Evolutionary conservation across 2,888 invertebrate species (phyloP).

Genomic region (Conistra vaccinii): DNA sequence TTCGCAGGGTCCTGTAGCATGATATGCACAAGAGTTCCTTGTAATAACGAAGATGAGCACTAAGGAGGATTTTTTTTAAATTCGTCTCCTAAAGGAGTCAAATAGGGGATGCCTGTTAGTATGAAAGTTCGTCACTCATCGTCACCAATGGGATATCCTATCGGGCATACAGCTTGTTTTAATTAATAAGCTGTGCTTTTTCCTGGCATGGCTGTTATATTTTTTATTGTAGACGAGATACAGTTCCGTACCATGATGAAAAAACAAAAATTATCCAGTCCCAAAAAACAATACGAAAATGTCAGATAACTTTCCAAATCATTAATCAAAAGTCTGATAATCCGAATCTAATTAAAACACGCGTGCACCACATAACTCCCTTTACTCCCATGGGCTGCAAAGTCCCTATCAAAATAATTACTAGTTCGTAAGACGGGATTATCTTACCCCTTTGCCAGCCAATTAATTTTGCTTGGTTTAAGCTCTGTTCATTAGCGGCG

Average conservation of each 20-base stretch:
- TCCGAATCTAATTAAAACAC: constrained; percentile 86
- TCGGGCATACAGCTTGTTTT: no score
- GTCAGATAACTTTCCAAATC: constrained; percentile 64
- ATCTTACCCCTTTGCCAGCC: constrained; percentile 74
- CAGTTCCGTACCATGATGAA: no score
- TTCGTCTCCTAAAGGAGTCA: not conserved
- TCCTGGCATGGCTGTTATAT: no score
- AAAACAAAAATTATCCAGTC: not conserved
- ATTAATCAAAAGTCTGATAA: constrained; percentile 80
- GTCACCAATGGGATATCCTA: no score
- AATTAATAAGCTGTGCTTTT: no score
- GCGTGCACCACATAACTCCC: constrained; percentile 66
- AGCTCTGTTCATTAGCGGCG: constrained; percentile 73
- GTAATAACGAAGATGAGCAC: not conserved
- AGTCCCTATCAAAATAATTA: constrained; percentile 83
- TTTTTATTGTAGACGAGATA: not conserved
- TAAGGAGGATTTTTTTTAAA: not conserved
- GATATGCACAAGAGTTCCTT: not conserved
- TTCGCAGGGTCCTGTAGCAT: not conserved
- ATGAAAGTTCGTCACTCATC: not conserved
- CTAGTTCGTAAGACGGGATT: constrained; percentile 72
- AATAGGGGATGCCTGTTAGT: not conserved
- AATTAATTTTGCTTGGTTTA: constrained; percentile 78
- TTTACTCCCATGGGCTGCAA: constrained; percentile 69
- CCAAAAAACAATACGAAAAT: constrained; percentile 43